Evolutionary conservation across 2,113 vertebrate genomes (phyloP).

Genomic region (Arenaria interpres): DNA sequence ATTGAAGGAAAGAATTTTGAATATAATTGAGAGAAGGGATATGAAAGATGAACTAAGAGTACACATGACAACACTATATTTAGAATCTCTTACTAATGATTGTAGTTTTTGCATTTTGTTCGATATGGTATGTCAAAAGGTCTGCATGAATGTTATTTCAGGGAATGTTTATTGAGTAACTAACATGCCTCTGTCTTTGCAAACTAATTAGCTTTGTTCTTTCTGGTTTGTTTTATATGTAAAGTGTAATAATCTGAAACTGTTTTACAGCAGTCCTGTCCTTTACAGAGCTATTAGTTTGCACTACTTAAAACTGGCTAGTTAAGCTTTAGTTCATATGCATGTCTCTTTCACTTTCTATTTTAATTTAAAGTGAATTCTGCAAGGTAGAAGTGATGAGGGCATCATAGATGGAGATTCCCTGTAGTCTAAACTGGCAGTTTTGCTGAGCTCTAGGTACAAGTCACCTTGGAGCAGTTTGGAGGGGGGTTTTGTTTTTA

Average conservation of each 20-base stretch:
- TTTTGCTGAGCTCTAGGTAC: constrained; percentile 69
- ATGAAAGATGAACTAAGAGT: background rate
- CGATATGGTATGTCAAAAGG: background rate
- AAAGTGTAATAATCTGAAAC: constrained; percentile 69
- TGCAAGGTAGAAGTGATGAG: constrained; percentile 63
- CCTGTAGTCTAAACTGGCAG: constrained; percentile 72
- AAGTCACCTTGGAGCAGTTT: constrained; percentile 57
- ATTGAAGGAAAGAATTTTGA: background rate
- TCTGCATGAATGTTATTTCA: constrained; percentile 36
- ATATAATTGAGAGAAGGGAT: background rate
- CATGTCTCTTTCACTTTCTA: background rate
- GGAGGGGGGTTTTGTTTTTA: constrained; percentile 16
- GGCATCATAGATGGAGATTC: constrained; percentile 66
- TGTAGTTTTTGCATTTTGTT: constrained; percentile 17
- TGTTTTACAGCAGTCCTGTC: constrained; percentile 52
- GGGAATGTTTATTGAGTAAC: constrained; percentile 26
- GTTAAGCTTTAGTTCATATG: constrained; percentile 53
- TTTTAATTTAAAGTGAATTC: constrained; percentile 71
- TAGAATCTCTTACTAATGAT: background rate
- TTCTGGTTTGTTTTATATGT: constrained; percentile 55
- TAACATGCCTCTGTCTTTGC: constrained; percentile 56
- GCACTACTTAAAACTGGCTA: constrained; percentile 56
- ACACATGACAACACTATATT: background rate
- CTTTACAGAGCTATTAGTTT: constrained; percentile 44
- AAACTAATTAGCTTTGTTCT: constrained; percentile 68